Evolutionary conservation across 2,797 vertebrate genomes (phyloP).

Genomic region (Poeciliopsis presidionis): DNA sequence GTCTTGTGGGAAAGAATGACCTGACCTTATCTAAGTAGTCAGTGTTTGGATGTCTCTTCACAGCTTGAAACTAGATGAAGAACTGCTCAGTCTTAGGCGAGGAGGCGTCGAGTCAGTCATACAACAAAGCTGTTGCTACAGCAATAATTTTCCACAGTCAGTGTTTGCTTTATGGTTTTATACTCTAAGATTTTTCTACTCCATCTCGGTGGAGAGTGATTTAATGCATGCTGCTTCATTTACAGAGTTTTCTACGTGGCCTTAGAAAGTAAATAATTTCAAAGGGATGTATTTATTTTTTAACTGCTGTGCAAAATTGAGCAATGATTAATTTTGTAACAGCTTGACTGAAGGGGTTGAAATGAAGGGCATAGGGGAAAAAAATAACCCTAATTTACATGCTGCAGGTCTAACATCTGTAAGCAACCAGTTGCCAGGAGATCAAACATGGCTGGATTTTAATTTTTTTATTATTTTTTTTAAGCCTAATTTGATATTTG

Average conservation of each 20-base stretch:
- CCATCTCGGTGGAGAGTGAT: not conserved
- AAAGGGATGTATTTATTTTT: not conserved
- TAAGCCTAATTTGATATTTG: conserved; percentile 28
- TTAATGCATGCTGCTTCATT: not conserved
- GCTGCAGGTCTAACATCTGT: conserved; percentile 48
- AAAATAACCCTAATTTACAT: conserved; percentile 18
- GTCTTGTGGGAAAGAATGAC: not conserved
- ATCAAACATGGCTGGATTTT: conserved; percentile 29
- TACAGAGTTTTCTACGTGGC: not conserved
- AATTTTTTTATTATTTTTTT: not conserved
- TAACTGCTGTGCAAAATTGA: not conserved
- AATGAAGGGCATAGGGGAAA: not conserved
- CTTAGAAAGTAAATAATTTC: not conserved
- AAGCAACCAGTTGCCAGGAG: conserved; percentile 23
- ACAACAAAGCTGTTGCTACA: not conserved
- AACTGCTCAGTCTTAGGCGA: not conserved
- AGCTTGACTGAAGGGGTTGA: not conserved
- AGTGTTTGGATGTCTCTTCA: not conserved
- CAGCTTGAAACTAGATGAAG: not conserved
- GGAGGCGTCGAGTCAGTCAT: not conserved
- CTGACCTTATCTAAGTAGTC: not conserved
- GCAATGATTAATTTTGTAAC: not conserved
- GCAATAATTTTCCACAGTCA: not conserved
- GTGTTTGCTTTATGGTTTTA: not conserved
- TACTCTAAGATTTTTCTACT: not conserved